A percentile compares a stretch with the other conserved stretches of the same genome.
Evolutionary conservation across 2,888 invertebrate species (phyloP).

Genomic region (Leucozona laternaria): DNA sequence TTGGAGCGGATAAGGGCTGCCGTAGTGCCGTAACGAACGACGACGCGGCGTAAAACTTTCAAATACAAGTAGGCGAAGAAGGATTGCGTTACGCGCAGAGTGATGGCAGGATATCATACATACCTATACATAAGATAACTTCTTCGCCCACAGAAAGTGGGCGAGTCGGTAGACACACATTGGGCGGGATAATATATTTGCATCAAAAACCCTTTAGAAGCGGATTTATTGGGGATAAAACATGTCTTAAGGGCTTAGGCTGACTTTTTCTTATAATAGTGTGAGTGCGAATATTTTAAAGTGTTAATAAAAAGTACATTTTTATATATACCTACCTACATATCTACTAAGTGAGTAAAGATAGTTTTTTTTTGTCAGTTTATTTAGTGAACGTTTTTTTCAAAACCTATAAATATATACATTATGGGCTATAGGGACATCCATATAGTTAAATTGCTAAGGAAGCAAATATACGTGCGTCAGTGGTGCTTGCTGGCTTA

Average conservation of each 20-base stretch:
- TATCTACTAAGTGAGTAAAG: background rate
- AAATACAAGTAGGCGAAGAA: slow-evolving; percentile 51
- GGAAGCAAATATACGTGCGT: background rate
- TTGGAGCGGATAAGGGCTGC: slow-evolving; percentile 59
- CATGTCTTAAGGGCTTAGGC: slow-evolving; percentile 20
- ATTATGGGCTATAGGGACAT: background rate
- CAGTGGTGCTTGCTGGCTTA: background rate
- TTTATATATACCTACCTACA: background rate
- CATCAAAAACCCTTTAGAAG: slow-evolving; percentile 55
- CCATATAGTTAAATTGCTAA: background rate
- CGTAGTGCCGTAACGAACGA: background rate
- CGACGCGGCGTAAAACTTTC: background rate
- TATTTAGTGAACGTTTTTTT: slow-evolving; percentile 2
- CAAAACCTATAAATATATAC: background rate
- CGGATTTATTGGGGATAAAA: slow-evolving; percentile 52
- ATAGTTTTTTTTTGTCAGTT: background rate
- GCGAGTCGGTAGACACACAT: slow-evolving; percentile 53
- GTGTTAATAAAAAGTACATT: slow-evolving; percentile 1
- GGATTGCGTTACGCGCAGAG: slow-evolving; percentile 35
- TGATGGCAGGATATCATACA: slow-evolving; percentile 2
- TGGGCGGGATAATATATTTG: slow-evolving; percentile 71
- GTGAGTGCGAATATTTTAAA: slow-evolving; percentile 13
- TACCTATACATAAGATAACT: background rate
- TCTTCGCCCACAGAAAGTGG: slow-evolving; percentile 45
- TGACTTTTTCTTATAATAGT: background rate